phyloP scores from a whole-genome alignment of 2,888 invertebrate genomes.

The Drosophila prolongata region DNA sequence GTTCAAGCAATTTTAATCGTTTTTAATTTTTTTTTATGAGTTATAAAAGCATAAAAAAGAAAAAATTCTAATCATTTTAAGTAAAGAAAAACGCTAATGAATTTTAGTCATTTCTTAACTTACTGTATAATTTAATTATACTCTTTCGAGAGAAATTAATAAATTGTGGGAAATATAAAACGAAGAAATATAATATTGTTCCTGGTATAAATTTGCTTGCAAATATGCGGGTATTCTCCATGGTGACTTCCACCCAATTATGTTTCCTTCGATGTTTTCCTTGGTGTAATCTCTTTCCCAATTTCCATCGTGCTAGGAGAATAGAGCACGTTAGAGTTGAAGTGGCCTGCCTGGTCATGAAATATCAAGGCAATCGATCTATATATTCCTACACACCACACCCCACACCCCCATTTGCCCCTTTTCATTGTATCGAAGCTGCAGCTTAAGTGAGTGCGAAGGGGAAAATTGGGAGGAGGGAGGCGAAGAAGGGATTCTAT shows the following conservation, averaged over 20 bases:
- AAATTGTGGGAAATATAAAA: not conserved
- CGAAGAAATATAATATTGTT: not conserved
- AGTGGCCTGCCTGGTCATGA: slow-evolving; percentile 46
- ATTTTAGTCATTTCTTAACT: no score
- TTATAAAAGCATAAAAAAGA: no score
- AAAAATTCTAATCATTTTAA: no score
- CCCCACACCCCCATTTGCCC: slow-evolving; percentile 27
- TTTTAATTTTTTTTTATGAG: no score
- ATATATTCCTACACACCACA: slow-evolving; percentile 25
- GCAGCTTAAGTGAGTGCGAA: slow-evolving; percentile 50
- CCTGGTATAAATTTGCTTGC: no score
- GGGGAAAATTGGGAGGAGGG: slow-evolving; percentile 19
- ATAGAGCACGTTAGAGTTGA: slow-evolving; percentile 37
- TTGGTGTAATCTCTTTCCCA: slow-evolving; percentile 8
- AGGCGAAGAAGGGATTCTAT: slow-evolving; percentile 6
- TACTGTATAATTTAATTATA: no score
- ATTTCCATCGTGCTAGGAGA: slow-evolving; percentile 21
- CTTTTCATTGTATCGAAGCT: slow-evolving; percentile 54
- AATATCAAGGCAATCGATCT: slow-evolving; percentile 65
- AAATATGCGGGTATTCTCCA: no score
- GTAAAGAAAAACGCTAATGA: no score
- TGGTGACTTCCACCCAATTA: not conserved
- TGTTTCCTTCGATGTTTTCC: not conserved
- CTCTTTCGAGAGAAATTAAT: no score
- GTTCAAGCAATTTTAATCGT: no score